Conservation (phyloP, 2,888 invertebrate species). For the Drosophila diplacantha region DNA sequence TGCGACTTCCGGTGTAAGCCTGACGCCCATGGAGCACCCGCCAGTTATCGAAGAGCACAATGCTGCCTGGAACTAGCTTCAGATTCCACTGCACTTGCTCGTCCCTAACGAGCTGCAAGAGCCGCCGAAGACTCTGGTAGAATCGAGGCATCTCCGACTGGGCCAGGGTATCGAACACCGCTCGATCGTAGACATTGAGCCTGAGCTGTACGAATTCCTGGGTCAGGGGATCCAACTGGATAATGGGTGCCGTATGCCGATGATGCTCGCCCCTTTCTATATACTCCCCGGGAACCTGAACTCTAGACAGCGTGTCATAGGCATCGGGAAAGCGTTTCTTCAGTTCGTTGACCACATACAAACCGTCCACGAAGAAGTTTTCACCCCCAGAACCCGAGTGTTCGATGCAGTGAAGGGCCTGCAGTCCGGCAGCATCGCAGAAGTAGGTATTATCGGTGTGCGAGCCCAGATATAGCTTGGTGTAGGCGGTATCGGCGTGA, state of each 20-base stretch:
- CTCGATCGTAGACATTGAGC: constrained; percentile 87
- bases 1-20: constrained; percentile 83
- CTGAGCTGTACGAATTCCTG: constrained; percentile 82
- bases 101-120: constrained; percentile 80
- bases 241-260: constrained; percentile 80
- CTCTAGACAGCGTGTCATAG: constrained; percentile 81
- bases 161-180: constrained; percentile 80
- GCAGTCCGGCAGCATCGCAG: constrained; percentile 84
- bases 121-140: constrained; percentile 81
- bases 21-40: constrained; percentile 86
- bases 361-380: constrained; percentile 86
- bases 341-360: constrained; percentile 82
- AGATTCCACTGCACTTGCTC: constrained; percentile 80
- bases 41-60: constrained; percentile 88
- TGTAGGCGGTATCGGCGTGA: constrained; percentile 86
- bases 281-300: constrained; percentile 82
- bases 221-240: constrained; percentile 80
- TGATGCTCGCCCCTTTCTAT: constrained; percentile 82
- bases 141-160: constrained; percentile 80
- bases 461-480: constrained; percentile 82
- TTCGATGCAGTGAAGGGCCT: constrained; percentile 81
- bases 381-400: constrained; percentile 83
- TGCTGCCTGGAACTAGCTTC: constrained; percentile 83
- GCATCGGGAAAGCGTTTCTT: constrained; percentile 79
- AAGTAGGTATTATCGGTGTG: constrained; percentile 91